Evolutionary conservation across 2,888 invertebrate genomes (phyloP).

Genomic region (Cybosia mesomella): DNA sequence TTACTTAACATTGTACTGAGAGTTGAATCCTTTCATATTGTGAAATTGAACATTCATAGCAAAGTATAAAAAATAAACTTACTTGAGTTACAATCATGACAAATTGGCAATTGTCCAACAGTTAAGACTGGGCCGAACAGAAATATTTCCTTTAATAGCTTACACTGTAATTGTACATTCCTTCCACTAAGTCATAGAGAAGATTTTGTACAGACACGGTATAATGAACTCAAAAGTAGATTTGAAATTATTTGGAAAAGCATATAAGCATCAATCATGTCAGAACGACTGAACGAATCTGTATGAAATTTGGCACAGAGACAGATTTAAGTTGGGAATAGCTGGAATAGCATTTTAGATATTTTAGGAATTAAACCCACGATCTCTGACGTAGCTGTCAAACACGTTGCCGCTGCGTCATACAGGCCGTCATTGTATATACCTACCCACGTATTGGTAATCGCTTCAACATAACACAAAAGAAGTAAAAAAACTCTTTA

Average conservation of each 20-base stretch:
- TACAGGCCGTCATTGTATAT: too few species aligned
- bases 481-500: too few species aligned
- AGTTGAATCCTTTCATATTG: slow-evolving; percentile 16
- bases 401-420: too few species aligned
- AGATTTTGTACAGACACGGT: slow-evolving; percentile 1
- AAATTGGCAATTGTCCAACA: slow-evolving; percentile 50
- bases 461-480: too few species aligned
- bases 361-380: too few species aligned
- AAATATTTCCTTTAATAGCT: slow-evolving; percentile 55
- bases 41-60: slow-evolving; percentile 12
- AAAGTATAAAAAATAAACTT: slow-evolving; percentile 32
- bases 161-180: slow-evolving; percentile 56
- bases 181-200: slow-evolving; percentile 44
- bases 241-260: background rate
- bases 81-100: background rate
- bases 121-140: slow-evolving; percentile 35
- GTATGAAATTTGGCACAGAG: background rate
- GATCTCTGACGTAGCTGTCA: too few species aligned
- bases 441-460: too few species aligned
- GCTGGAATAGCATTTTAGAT: background rate
- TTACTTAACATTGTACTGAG: background rate
- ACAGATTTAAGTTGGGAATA: background rate
- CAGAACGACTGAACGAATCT: background rate
- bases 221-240: background rate
- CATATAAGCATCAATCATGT: background rate